Evolutionary conservation across 37 sponge, comb jelly and placozoan species (phyloP).

Genomic region (Agelas oroides): DNA sequence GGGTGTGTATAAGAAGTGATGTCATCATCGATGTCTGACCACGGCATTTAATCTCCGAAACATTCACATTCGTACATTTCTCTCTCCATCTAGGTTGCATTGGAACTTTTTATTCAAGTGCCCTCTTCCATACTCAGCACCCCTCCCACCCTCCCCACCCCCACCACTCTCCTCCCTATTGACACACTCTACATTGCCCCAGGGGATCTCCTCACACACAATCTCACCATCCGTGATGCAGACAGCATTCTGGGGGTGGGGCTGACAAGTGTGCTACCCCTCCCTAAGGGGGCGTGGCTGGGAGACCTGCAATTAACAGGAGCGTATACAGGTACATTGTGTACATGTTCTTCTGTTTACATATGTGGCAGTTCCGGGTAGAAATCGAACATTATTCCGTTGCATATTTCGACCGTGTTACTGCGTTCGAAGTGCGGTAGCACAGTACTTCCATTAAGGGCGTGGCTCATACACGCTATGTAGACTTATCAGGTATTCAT

Average conservation of each 20-base stretch:
- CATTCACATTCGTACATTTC: no score
- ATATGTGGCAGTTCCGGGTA: no score
- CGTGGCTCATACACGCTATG: no score
- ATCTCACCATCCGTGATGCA: slow-evolving; percentile 27
- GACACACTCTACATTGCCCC: slow-evolving; percentile 24
- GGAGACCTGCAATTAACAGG: slow-evolving; percentile 9
- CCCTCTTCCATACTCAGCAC: background rate
- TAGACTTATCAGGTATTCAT: no score
- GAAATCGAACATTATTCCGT: no score
- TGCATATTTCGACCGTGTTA: no score
- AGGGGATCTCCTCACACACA: background rate
- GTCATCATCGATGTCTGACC: background rate
- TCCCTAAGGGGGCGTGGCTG: slow-evolving; percentile 20
- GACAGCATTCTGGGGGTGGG: slow-evolving; percentile 11
- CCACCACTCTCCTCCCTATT: slow-evolving; percentile 4
- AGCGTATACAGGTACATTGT: background rate
- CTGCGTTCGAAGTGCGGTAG: no score
- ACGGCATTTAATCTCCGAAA: background rate
- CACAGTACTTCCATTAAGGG: no score
- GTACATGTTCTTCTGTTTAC: background rate
- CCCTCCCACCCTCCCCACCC: slow-evolving; percentile 16
- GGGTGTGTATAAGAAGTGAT: slow-evolving; percentile 24
- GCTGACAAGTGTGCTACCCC: slow-evolving; percentile 23
- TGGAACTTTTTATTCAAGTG: slow-evolving; percentile 53
- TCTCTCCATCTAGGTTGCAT: slow-evolving; percentile 24